Percentiles rank a stretch among this genome's conserved stretches.
These are phyloP conservation scores for Hymenopus coronatus DNA, from an alignment of 2,888 invertebrate genomes.

Conservation along the genomic window DNA sequence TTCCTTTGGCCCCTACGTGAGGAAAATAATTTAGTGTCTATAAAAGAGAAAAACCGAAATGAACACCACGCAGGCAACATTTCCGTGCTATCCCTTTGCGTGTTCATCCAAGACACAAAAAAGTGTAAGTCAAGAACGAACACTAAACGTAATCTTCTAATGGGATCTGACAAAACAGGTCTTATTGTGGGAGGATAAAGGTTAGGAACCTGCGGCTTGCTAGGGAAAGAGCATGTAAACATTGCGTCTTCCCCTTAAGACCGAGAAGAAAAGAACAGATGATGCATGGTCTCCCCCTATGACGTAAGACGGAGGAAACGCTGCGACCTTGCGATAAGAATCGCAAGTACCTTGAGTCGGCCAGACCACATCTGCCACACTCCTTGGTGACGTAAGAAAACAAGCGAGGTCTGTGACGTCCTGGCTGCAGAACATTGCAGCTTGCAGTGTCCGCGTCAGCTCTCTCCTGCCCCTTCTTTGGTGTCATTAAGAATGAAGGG, in stretches of 20 bases:
- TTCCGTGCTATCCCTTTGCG: background rate
- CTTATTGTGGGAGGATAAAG: background rate
- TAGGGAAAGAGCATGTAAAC: background rate
- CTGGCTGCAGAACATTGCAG: constrained; percentile 3
- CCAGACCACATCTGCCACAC: background rate
- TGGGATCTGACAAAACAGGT: background rate
- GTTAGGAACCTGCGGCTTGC: background rate
- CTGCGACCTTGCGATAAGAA: constrained; percentile 9
- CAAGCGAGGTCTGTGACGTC: background rate
- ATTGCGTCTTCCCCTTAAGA: background rate
- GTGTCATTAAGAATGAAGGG: background rate
- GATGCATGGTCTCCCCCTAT: background rate
- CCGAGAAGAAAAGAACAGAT: background rate
- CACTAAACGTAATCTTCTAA: background rate
- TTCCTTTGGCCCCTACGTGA: too few relatives aligned
- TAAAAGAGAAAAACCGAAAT: too few relatives aligned
- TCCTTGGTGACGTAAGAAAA: constrained; percentile 1
- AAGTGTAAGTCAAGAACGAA: background rate
- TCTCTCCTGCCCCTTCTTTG: background rate
- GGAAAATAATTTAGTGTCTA: too few relatives aligned
- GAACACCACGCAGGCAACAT: background rate
- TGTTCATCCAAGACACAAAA: background rate
- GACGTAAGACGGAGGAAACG: constrained; percentile 10
- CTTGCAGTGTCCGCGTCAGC: background rate
- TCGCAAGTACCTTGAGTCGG: background rate